Evolutionary conservation across 2,797 vertebrate species (phyloP).

Genomic region (Synaphobranchus kaupii): DNA sequence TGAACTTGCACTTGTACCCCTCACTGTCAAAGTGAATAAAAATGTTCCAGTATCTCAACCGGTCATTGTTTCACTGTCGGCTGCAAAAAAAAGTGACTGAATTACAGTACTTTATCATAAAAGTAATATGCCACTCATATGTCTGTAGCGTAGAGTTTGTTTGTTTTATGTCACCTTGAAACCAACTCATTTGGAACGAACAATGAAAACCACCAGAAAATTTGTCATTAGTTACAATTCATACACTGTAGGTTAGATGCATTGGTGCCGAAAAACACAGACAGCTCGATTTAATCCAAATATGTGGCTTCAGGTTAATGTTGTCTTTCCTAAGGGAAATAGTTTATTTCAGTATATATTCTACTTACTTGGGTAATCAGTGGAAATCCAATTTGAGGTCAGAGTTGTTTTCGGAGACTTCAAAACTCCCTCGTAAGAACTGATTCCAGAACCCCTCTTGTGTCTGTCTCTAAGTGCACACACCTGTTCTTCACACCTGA

Average conservation of each 20-base stretch:
- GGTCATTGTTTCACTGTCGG: neutral
- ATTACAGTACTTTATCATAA: neutral
- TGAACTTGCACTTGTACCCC: neutral
- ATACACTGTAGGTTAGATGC: neutral
- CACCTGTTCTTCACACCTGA: constrained; percentile 43
- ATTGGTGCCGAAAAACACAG: neutral
- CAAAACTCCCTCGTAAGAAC: neutral
- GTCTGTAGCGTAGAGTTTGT: neutral
- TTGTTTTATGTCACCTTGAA: neutral
- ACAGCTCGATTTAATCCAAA: neutral
- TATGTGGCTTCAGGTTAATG: neutral
- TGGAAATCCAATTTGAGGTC: constrained; percentile 15
- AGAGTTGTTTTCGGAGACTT: constrained; percentile 23
- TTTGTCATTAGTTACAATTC: neutral
- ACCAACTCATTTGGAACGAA: neutral
- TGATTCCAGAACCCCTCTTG: constrained; percentile 3
- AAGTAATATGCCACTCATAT: neutral
- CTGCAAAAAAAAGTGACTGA: neutral
- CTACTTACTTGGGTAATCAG: constrained; percentile 60
- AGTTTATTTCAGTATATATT: neutral
- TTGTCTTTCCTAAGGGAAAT: neutral
- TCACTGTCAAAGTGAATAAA: neutral
- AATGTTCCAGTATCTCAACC: neutral
- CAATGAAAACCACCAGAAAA: neutral
- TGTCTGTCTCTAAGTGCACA: constrained; percentile 24